A percentile compares a stretch with the other conserved stretches of the same genome.
These are phyloP conservation scores for Orcinus orca DNA, from an alignment of 2,113 vertebrate species.

Conservation along the genomic window DNA sequence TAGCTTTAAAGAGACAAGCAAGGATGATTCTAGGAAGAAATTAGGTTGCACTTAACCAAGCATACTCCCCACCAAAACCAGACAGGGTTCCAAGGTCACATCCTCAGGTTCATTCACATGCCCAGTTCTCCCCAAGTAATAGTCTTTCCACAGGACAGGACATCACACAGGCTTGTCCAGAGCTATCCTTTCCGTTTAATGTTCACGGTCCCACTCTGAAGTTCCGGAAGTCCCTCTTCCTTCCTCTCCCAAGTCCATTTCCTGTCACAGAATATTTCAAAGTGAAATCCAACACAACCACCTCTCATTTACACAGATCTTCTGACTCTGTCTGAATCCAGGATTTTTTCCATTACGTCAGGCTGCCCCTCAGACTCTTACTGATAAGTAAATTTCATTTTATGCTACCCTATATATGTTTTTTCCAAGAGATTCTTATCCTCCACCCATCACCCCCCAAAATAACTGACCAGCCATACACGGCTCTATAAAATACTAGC, in stretches of 20 bases:
- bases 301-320: neutral
- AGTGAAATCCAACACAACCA: neutral
- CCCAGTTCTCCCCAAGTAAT: neutral
- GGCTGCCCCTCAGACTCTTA: neutral
- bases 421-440: neutral
- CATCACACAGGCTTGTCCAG: neutral
- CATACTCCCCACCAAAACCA: too few species aligned
- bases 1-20: neutral
- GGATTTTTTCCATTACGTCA: neutral
- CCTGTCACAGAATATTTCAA: neutral
- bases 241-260: neutral
- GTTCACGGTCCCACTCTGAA: neutral
- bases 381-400: neutral
- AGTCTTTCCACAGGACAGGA: neutral
- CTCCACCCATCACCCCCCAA: neutral
- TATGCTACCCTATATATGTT: neutral
- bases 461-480: neutral
- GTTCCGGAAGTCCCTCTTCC: neutral
- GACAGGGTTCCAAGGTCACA: neutral
- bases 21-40: neutral
- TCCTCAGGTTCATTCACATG: neutral
- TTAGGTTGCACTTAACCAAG: too few species aligned
- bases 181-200: neutral
- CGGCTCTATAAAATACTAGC: neutral
- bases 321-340: neutral